Base-by-base conservation (phyloP, 2,888 invertebrate genomes). In the Synergus itoensis region DNA sequence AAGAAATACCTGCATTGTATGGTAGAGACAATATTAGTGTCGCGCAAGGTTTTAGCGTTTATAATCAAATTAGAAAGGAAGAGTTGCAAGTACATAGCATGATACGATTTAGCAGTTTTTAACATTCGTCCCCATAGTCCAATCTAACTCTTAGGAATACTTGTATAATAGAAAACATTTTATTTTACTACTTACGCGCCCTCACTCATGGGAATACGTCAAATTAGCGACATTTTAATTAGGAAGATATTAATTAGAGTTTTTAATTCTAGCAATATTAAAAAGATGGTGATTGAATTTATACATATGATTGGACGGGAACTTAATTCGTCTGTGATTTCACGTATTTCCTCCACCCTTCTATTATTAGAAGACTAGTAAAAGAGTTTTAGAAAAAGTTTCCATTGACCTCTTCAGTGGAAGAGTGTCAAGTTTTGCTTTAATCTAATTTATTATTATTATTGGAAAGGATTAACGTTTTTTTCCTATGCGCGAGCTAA, bases 61-160 rank as follows among this genome's bases (percentile, higher is more conserved):
- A 86, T 88, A 88, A 88, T 87, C 87, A 86, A 87, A 88, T 87
- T 88, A 88, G 87, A 84, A 81, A 41, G 79, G 62, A 82, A 76
- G 53, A 73, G 16, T 73, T 73, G 53, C 73, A 73, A 73, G 36
- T 67, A 28, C 12, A 43, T 53, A 53, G 65, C 43, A 73, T 53
- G 45, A 69, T 48, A 69, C 14, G 21, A 36, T 53, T 73, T 73
- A 53, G 36, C n/a, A 73, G 11, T 53, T 69, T 73, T 53, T 53
- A 73, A 73, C 53, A 48, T 7, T 73, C 53, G 36, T 53, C 45
- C 73, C 28, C 4, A 73, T 53, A 73, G 48, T 73, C 14, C 36
- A 73, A 73, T 73, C 73, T 16, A 16, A 73, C 53, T 53, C 36
- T n/a, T 40, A 53, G 12, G 28, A 48, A 28, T 48, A 36, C 28